Percentiles rank a stretch among this genome's conserved stretches.
Evolutionary conservation across 1,140 invertebrate species (phyloP).

Genomic region (Penaeus vannamei): DNA sequence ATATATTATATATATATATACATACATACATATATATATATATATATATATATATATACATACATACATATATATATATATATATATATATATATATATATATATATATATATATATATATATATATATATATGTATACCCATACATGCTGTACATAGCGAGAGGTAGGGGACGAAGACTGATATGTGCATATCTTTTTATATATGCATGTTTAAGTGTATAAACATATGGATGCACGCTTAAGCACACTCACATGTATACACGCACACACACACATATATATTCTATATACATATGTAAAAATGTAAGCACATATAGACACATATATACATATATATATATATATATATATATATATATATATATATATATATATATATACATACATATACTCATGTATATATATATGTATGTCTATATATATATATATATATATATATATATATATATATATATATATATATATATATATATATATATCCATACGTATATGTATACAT

Average conservation of each 20-base stretch:
- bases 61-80: slow-evolving; percentile 14
- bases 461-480: slow-evolving; percentile 27
- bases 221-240: not conserved
- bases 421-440: slow-evolving; percentile 21
- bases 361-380: not conserved
- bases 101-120: slow-evolving; percentile 33
- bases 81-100: slow-evolving; percentile 29
- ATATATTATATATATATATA: not conserved
- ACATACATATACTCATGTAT: not conserved
- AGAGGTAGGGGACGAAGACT: not conserved
- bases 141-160: not conserved
- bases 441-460: slow-evolving; percentile 5
- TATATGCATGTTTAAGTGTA: not conserved
- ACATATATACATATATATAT: not conserved
- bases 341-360: not conserved
- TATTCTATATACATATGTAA: not conserved
- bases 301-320: not conserved
- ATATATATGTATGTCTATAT: too few species aligned
- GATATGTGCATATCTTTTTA: not conserved
- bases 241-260: not conserved
- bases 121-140: slow-evolving; percentile 26
- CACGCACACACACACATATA: not conserved
- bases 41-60: not conserved
- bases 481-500: not conserved
- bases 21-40: slow-evolving; percentile 3